These are phyloP conservation scores for Terrapene triunguis DNA, from an alignment of 2,113 vertebrate species.

Conservation along the genomic window DNA sequence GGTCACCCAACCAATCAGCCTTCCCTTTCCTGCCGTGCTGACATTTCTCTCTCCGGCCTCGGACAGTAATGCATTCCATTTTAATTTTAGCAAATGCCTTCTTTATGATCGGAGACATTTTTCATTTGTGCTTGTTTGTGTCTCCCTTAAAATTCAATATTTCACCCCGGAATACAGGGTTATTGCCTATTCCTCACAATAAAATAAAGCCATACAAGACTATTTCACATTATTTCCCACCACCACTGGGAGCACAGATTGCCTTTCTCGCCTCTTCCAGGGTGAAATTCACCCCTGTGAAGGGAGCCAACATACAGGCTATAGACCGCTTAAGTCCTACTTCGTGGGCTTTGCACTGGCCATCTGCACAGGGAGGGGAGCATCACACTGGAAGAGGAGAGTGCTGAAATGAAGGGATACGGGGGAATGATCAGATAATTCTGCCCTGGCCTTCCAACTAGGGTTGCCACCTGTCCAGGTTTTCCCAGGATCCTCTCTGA, in stretches of 20 bases:
- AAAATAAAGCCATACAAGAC: slow-evolving; percentile 47
- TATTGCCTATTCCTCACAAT: slow-evolving; percentile 48
- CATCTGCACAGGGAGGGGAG: accelerated
- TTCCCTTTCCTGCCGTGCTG: slow-evolving; percentile 21
- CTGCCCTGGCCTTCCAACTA: neutral
- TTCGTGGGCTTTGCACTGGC: neutral
- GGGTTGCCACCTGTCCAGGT: neutral
- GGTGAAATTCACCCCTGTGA: neutral
- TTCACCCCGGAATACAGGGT: slow-evolving; percentile 21
- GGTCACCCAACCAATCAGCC: slow-evolving; percentile 58
- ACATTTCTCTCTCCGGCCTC: slow-evolving; percentile 36
- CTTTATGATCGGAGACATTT: slow-evolving; percentile 64
- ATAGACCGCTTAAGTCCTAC: neutral
- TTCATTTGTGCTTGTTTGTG: slow-evolving; percentile 72
- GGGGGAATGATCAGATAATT: neutral
- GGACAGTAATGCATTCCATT: slow-evolving; percentile 63
- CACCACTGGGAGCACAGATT: neutral
- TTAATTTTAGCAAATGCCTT: slow-evolving; percentile 68
- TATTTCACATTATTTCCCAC: slow-evolving; percentile 32
- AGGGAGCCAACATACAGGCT: neutral
- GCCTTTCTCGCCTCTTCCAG: neutral
- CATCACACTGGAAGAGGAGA: neutral
- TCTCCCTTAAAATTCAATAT: slow-evolving; percentile 69
- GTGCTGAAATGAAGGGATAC: too few relatives aligned
- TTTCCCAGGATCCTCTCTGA: neutral